Evolutionary conservation across 1,140 invertebrate species (phyloP), one percentile per base, ranked within the genome.

Genomic region (Pogonomyrmex californicus): DNA sequence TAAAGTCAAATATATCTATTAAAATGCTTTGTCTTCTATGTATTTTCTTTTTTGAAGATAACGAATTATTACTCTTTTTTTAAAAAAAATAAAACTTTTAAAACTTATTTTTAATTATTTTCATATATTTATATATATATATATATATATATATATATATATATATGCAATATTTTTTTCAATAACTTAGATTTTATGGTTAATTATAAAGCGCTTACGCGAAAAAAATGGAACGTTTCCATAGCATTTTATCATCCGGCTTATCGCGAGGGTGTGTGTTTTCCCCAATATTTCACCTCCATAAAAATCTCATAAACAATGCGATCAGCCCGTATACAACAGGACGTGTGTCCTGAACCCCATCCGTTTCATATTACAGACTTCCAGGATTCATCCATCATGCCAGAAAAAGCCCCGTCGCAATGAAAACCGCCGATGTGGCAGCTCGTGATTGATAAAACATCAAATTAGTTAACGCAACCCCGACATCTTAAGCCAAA

Each of bases 231-330:
- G 73, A 54, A 83, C 85, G 56, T 56, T 30, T 87, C 33, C 78
- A 58, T 87, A 66, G 54, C 86, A 68, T 58, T 91, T 91, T 91
- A 91, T 91, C 91, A 90, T 91, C 91, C 90, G 90, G 86, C 83
- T 91, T 91, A 90, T 91, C 83, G 60, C 63, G 58, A 6, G 70
- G 85, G 65, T 49, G 62, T 41, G 30, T 47, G 88, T 81, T 83
- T 90, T 89, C 86, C 88, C 79, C 78, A 85, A 82, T 83, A 86
- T 92, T 92, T 89, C 85, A 87, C 88, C 89, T 91, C 91, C 90
- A 93, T 93, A 93, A 93, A 93, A 92, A 92, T 91, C 88, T 86
- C 91, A 93, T 93, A 93, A 93, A 93, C 92, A 93, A 93, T 90
- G 73, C 87, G 91, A 92, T 90, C 87, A 92, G 66, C 70, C 78